Percentiles rank a stretch among this genome's conserved stretches.
phyloP scores from a whole-genome alignment of 1,140 invertebrate species.

The Carcinoscorpius rotundicauda region DNA sequence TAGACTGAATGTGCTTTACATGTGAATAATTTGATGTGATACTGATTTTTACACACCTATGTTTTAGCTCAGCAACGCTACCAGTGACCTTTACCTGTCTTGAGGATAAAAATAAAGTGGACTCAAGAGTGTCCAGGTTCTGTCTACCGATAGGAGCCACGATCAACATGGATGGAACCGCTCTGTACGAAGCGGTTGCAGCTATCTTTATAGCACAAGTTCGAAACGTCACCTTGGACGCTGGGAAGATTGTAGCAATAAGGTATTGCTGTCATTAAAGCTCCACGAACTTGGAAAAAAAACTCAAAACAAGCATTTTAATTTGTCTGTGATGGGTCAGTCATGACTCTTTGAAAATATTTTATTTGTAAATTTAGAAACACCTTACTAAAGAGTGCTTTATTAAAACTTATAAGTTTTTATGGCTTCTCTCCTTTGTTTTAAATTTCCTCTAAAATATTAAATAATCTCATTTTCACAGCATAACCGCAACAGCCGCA shows the following conservation, averaged over 20 bases:
- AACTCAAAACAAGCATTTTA: no score
- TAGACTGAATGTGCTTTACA: no score
- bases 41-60: no score
- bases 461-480: slow-evolving; percentile 32
- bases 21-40: no score
- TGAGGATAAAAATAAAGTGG: slow-evolving; percentile 76
- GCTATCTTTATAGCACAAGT: slow-evolving; percentile 91
- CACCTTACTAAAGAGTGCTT: no score
- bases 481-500: slow-evolving; percentile 84
- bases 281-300: no score
- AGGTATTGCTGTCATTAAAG: slow-evolving; percentile 44
- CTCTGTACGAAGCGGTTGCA: slow-evolving; percentile 87
- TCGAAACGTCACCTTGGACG: slow-evolving; percentile 54
- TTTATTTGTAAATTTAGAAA: no score
- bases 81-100: slow-evolving; percentile 73
- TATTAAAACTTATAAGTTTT: no score
- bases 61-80: slow-evolving; percentile 18
- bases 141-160: slow-evolving; percentile 92
- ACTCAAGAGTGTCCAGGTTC: slow-evolving; percentile 81
- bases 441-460: no score
- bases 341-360: no score
- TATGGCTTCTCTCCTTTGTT: no score
- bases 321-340: no score
- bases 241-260: slow-evolving; percentile 74
- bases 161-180: slow-evolving; percentile 94